These are phyloP conservation scores for Corapipo altera DNA, from an alignment of 2,113 vertebrate species.

Conservation along the genomic window DNA sequence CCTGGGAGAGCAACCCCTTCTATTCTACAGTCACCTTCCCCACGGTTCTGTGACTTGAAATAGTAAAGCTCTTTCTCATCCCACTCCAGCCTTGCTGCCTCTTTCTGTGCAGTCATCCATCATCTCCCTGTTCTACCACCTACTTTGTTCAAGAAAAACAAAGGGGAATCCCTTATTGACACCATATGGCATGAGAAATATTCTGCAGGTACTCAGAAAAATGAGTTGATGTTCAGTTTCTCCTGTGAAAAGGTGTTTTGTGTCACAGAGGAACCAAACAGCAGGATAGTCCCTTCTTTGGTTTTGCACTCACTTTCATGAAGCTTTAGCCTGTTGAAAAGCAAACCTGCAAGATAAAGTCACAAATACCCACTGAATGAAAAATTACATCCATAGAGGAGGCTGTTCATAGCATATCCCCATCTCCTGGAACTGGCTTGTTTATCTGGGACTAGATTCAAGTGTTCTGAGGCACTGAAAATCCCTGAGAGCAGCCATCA, in stretches of 20 bases:
- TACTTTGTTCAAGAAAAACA: not conserved
- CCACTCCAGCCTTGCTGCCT: not conserved
- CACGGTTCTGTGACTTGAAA: too few relatives aligned
- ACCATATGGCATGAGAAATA: accelerated
- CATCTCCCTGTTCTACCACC: not conserved
- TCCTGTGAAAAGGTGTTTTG: not conserved
- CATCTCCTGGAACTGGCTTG: not conserved
- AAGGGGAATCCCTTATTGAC: not conserved
- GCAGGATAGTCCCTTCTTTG: not conserved
- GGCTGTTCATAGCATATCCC: not conserved
- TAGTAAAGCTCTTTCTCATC: not conserved
- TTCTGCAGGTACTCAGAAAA: not conserved
- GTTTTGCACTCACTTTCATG: not conserved
- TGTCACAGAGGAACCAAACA: not conserved
- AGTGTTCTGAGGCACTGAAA: not conserved
- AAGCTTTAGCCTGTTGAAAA: not conserved
- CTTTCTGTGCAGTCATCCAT: not conserved
- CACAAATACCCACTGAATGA: not conserved
- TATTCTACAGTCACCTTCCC: not conserved
- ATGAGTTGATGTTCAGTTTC: accelerated
- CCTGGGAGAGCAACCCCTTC: not conserved
- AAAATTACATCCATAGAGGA: not conserved
- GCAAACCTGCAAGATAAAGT: not conserved
- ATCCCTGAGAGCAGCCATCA: not conserved
- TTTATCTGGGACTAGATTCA: conserved; percentile 20